A percentile compares a stretch with the other conserved stretches of the same genome.
phyloP scores from a whole-genome alignment of 2,797 vertebrate species.

The Xenops minutus region DNA sequence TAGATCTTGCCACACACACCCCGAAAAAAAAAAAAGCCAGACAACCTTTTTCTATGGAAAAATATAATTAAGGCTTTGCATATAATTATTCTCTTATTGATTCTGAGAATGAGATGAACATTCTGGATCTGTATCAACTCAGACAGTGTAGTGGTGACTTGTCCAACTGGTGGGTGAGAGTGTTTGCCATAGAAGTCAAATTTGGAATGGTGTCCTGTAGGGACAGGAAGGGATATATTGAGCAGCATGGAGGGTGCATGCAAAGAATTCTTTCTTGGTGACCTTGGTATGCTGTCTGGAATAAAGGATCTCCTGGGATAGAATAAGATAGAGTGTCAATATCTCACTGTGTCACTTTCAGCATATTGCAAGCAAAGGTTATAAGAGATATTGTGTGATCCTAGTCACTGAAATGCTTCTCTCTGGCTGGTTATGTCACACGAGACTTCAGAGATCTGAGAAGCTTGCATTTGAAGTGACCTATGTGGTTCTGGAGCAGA shows the following conservation, averaged over 20 bases:
- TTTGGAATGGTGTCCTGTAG: background rate
- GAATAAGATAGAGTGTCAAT: background rate
- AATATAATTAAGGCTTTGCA: background rate
- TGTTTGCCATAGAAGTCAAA: background rate
- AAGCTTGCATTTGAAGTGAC: background rate
- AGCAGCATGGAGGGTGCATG: background rate
- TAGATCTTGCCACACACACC: background rate
- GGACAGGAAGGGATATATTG: background rate
- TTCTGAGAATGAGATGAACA: background rate
- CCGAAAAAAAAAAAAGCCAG: background rate
- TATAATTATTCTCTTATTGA: background rate
- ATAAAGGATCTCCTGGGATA: background rate
- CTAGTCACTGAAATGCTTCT: background rate
- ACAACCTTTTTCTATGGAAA: background rate
- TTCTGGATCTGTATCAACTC: background rate
- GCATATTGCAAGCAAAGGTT: background rate
- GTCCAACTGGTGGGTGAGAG: accelerated
- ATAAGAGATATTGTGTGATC: background rate
- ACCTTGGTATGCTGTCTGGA: background rate
- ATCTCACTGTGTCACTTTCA: background rate
- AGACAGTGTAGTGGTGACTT: background rate
- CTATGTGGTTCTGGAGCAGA: background rate
- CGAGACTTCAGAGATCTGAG: background rate
- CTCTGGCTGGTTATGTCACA: background rate
- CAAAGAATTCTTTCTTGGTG: background rate